phyloP scores from a whole-genome alignment of 2,888 invertebrate species.

The Scaptomyza reducta region DNA sequence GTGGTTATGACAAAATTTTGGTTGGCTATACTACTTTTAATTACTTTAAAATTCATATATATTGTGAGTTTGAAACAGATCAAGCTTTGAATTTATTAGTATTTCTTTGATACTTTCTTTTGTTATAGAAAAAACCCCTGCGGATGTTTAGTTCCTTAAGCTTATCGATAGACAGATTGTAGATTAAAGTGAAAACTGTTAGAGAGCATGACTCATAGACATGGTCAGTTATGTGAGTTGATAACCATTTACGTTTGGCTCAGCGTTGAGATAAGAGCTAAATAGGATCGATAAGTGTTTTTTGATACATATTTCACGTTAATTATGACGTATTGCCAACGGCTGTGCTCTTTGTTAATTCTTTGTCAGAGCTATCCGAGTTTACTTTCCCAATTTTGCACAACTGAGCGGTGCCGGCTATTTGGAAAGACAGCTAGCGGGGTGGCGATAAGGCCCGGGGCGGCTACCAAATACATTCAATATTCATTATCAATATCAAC shows the following conservation, averaged over 20 bases:
- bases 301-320: neutral
- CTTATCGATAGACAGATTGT: slow-evolving; percentile 17
- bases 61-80: too few relatives aligned
- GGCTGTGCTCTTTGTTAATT: slow-evolving; percentile 8
- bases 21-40: neutral
- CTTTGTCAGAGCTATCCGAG: slow-evolving; percentile 13
- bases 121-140: neutral
- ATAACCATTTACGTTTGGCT: slow-evolving; percentile 3
- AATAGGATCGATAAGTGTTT: slow-evolving; percentile 19
- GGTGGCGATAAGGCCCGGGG: slow-evolving; percentile 40
- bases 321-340: slow-evolving; percentile 16
- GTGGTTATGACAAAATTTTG: too few relatives aligned
- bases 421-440: slow-evolving; percentile 8
- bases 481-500: slow-evolving; percentile 69
- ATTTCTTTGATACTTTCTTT: too few relatives aligned
- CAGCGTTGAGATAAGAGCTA: slow-evolving; percentile 42
- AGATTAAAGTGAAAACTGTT: slow-evolving; percentile 30
- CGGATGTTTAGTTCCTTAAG: neutral
- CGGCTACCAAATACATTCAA: slow-evolving; percentile 63
- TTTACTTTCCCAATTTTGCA: slow-evolving; percentile 1
- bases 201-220: slow-evolving; percentile 54
- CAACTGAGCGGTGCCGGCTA: slow-evolving; percentile 18
- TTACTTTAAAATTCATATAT: too few relatives aligned
- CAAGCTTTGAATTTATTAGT: too few relatives aligned
- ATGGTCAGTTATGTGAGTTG: slow-evolving; percentile 54